phyloP scores from a whole-genome alignment of 1,140 invertebrate species.

The Zaprionus tsacasi region DNA sequence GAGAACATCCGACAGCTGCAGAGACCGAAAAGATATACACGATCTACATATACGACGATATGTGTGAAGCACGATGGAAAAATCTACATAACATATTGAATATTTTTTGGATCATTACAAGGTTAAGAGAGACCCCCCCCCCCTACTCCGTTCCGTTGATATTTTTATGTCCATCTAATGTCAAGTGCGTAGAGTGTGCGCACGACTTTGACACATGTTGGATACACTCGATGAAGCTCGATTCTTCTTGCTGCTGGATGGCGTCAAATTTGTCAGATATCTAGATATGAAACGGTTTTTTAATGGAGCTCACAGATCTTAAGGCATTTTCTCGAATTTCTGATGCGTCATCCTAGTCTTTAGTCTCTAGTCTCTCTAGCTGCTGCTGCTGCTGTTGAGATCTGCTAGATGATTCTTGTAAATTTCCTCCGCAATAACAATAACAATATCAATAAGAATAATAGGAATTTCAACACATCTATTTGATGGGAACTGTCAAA shows the following conservation, averaged over 20 bases:
- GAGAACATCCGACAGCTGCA: slow-evolving; percentile 70
- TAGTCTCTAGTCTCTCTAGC: not conserved
- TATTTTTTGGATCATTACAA: slow-evolving; percentile 47
- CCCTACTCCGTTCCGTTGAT: not conserved
- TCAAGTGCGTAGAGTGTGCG: slow-evolving; percentile 60
- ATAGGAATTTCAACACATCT: slow-evolving; percentile 78
- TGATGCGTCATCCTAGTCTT: slow-evolving; percentile 51
- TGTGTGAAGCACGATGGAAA: slow-evolving; percentile 21
- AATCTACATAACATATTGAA: slow-evolving; percentile 9
- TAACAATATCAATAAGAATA: slow-evolving; percentile 47
- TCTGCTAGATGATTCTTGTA: slow-evolving; percentile 76
- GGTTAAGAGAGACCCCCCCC: slow-evolving; percentile 40
- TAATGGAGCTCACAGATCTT: slow-evolving; percentile 73
- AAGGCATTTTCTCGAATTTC: slow-evolving; percentile 45
- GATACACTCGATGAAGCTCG: slow-evolving; percentile 15
- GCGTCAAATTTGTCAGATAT: slow-evolving; percentile 8
- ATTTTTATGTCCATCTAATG: slow-evolving; percentile 39
- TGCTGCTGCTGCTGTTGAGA: slow-evolving; percentile 14
- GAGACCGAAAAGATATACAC: slow-evolving; percentile 14
- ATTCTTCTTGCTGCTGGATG: slow-evolving; percentile 12
- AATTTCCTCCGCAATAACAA: slow-evolving; percentile 49
- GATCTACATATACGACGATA: slow-evolving; percentile 3
- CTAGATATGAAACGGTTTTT: slow-evolving; percentile 55
- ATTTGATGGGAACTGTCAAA: slow-evolving; percentile 77
- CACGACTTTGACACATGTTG: slow-evolving; percentile 65